These are phyloP conservation scores for Gari tellinella DNA, from an alignment of 2,888 invertebrate species.

Conservation along the genomic window DNA sequence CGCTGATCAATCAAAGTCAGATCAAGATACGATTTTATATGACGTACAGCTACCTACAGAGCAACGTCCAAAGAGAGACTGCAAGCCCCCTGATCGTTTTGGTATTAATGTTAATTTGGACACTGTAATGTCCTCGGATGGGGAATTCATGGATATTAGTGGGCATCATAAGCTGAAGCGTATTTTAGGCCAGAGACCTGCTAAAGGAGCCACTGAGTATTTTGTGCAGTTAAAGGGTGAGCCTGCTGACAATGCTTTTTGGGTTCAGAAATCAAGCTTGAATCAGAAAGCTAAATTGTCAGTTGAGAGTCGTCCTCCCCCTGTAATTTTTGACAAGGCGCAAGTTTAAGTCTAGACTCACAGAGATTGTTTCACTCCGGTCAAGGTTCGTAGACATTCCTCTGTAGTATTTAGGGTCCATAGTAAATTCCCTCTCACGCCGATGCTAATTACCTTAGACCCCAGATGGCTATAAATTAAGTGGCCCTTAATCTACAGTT, in stretches of 20 bases:
- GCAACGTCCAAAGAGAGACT: neutral
- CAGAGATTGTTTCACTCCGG: too few relatives aligned
- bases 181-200: constrained; percentile 1
- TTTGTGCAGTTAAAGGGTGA: too few relatives aligned
- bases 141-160: too few relatives aligned
- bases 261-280: constrained; percentile 8
- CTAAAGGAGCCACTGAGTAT: neutral
- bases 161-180: constrained; percentile 7
- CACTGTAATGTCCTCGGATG: neutral
- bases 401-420: too few relatives aligned
- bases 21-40: neutral
- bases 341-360: too few relatives aligned
- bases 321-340: too few relatives aligned
- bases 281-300: neutral
- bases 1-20: neutral
- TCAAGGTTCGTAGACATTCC: too few relatives aligned
- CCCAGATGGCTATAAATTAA: too few relatives aligned
- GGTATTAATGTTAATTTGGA: neutral
- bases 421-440: too few relatives aligned
- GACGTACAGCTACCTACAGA: neutral
- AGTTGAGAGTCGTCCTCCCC: constrained; percentile 7
- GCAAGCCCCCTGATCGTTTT: neutral
- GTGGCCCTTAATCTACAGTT: too few relatives aligned
- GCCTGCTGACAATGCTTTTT: constrained; percentile 20
- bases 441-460: too few relatives aligned